Evolutionary conservation across 2,888 invertebrate species (phyloP).

Genomic region (Toxonevra muliebris): DNA sequence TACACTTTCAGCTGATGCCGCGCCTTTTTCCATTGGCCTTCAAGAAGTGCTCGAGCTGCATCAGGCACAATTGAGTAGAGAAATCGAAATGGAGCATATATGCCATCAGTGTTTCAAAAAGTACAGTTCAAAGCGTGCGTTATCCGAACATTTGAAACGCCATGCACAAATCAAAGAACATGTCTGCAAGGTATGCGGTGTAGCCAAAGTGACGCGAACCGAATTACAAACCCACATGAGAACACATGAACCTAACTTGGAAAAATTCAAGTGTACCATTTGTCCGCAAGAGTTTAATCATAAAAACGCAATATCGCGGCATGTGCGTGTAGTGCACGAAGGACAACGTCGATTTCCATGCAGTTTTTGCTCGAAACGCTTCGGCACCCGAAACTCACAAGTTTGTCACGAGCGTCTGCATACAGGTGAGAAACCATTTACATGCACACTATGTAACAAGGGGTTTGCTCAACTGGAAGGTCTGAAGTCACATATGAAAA

Average conservation of each 20-base stretch:
- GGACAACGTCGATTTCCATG: slow-evolving; percentile 56
- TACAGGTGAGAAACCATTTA: slow-evolving; percentile 44
- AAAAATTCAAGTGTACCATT: slow-evolving; percentile 56
- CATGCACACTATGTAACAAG: slow-evolving; percentile 43
- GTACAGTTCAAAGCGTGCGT: slow-evolving; percentile 57
- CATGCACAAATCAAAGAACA: slow-evolving; percentile 57
- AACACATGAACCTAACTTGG: slow-evolving; percentile 56
- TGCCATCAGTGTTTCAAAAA: slow-evolving; percentile 54
- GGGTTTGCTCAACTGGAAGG: slow-evolving; percentile 44
- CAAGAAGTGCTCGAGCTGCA: slow-evolving; percentile 30
- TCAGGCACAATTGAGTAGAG: slow-evolving; percentile 14
- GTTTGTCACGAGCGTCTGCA: slow-evolving; percentile 55
- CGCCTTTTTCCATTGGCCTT: slow-evolving; percentile 17
- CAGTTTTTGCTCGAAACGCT: slow-evolving; percentile 52
- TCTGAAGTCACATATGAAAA: slow-evolving; percentile 49
- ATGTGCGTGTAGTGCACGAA: slow-evolving; percentile 57
- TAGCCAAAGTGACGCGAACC: slow-evolving; percentile 57
- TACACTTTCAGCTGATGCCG: slow-evolving; percentile 9
- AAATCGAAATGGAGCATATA: slow-evolving; percentile 38
- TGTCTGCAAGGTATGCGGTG: slow-evolving; percentile 57
- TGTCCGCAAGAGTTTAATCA: slow-evolving; percentile 59
- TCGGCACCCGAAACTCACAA: slow-evolving; percentile 57
- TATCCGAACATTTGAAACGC: slow-evolving; percentile 57
- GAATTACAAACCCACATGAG: slow-evolving; percentile 58
- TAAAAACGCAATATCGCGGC: slow-evolving; percentile 54